Evolutionary conservation across 2,888 invertebrate species (phyloP).

Genomic region (Pollenia angustigena): DNA sequence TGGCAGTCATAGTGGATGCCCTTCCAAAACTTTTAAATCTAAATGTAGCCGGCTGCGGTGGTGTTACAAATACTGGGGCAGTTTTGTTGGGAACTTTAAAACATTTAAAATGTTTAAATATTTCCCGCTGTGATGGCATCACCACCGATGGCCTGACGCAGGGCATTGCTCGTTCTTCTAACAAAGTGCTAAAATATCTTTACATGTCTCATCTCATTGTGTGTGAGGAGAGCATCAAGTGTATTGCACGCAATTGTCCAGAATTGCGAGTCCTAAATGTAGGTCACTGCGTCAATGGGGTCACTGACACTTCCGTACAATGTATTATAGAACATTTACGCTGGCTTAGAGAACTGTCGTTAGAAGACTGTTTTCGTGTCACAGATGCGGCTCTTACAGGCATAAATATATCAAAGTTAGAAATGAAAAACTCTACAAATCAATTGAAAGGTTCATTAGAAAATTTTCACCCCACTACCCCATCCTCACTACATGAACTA

Average conservation of each 20-base stretch:
- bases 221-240: slow-evolving; percentile 87
- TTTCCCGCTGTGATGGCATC: slow-evolving; percentile 88
- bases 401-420: slow-evolving; percentile 82
- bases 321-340: slow-evolving; percentile 88
- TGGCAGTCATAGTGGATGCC: slow-evolving; percentile 86
- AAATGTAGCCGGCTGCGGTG: slow-evolving; percentile 87
- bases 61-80: slow-evolving; percentile 87
- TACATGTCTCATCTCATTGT: slow-evolving; percentile 87
- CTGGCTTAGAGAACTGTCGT: slow-evolving; percentile 86
- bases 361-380: slow-evolving; percentile 86
- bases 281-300: slow-evolving; percentile 89
- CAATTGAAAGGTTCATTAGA: slow-evolving; percentile 74
- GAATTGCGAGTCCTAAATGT: slow-evolving; percentile 87
- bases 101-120: slow-evolving; percentile 86
- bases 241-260: slow-evolving; percentile 86
- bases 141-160: slow-evolving; percentile 87
- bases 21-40: slow-evolving; percentile 86
- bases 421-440: slow-evolving; percentile 73
- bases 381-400: slow-evolving; percentile 90
- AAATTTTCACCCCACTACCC: slow-evolving; percentile 76
- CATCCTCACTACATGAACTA: slow-evolving; percentile 59
- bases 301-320: slow-evolving; percentile 89
- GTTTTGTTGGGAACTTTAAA: slow-evolving; percentile 85
- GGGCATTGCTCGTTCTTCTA: slow-evolving; percentile 86
- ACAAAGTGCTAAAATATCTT: slow-evolving; percentile 85